These are phyloP conservation scores for Myotis lucifugus DNA, from an alignment of 2,113 vertebrate species.

Conservation along the genomic window DNA sequence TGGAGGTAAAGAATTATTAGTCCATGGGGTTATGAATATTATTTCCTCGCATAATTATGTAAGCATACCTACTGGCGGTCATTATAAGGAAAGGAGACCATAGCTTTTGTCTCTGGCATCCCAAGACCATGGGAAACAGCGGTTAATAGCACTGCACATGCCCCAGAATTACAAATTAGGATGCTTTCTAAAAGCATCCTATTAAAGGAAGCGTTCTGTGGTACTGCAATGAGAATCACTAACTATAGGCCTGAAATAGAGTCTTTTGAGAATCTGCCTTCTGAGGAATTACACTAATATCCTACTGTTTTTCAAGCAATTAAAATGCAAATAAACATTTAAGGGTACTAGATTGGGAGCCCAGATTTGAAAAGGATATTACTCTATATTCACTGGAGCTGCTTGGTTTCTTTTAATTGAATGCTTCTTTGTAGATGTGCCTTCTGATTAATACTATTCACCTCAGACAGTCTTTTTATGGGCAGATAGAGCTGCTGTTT, in stretches of 20 bases:
- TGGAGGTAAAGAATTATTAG: conserved; percentile 37
- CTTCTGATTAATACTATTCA: conserved; percentile 72
- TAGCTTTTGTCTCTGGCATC: conserved; percentile 25
- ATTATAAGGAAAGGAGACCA: conserved; percentile 29
- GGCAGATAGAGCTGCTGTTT: conserved; percentile 25
- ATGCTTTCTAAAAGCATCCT: conserved; percentile 44
- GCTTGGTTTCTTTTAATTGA: conserved; percentile 68
- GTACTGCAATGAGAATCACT: conserved; percentile 56
- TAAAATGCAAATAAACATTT: conserved; percentile 81
- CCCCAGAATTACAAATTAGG: conserved; percentile 45
- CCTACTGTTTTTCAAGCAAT: conserved; percentile 77
- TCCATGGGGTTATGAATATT: background rate
- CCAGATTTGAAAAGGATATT: conserved; percentile 70
- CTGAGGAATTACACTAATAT: conserved; percentile 75
- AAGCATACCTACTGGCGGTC: background rate
- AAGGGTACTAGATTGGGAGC: conserved; percentile 64
- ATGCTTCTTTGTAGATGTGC: conserved; percentile 59
- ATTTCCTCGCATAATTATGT: background rate
- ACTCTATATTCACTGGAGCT: conserved; percentile 60
- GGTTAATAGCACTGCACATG: conserved; percentile 3
- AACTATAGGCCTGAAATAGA: conserved; percentile 58
- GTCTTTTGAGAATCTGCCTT: conserved; percentile 75
- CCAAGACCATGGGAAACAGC: background rate
- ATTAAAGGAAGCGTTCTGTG: conserved; percentile 21
- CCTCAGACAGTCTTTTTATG: conserved; percentile 51